Evolutionary conservation across 2,113 vertebrate genomes (phyloP), one percentile per base, ranked within the genome.

Genomic region (Bubo bubo): DNA sequence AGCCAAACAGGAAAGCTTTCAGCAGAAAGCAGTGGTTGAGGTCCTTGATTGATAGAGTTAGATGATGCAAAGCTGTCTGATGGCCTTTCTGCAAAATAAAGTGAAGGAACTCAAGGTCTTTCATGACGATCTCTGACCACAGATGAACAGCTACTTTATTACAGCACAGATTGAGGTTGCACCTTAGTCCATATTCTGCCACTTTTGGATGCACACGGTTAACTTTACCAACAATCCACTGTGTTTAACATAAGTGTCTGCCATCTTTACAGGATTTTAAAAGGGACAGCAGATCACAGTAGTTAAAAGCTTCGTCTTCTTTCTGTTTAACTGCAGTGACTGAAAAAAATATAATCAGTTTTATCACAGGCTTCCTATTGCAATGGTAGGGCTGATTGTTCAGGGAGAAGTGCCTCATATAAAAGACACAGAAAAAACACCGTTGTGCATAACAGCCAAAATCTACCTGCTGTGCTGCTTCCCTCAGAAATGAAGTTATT

Each of bases 1-100:
- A 98, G 98, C 97, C 98, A 98, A 98, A 98, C 97, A 98, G 98
- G 98, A 98, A 98, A 97, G 98, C 98, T 98, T 98, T 98, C 98
- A 98, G 97, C 98, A 97, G 97, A 75, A 91, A 95, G 97, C 97
- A 95, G 98, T 66, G 64, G 95, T 92, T 98, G 97, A 98, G 96
- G 97, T 45, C 97, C 97, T 97, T 98, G 98, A 98, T 98, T 98
- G 98, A 98, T 98, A 98, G 98, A 97, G 97, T 97, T 93, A 97
- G 98, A 98, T 97, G 98, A 98, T 98, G 97, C 97, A 97, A 97
- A 98, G 97, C 98, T 97, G 98, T 97, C 98, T 94, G 85, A 98
- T 94, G 96, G 98, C 97, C 98, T 98, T 98, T 98, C 97, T 98
- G 95, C 93, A 96, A 98, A 98, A 98, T 97, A 97, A 96, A 98